phyloP scores from a whole-genome alignment of 2,797 vertebrate genomes.

The Pseudochirops corinnae region DNA sequence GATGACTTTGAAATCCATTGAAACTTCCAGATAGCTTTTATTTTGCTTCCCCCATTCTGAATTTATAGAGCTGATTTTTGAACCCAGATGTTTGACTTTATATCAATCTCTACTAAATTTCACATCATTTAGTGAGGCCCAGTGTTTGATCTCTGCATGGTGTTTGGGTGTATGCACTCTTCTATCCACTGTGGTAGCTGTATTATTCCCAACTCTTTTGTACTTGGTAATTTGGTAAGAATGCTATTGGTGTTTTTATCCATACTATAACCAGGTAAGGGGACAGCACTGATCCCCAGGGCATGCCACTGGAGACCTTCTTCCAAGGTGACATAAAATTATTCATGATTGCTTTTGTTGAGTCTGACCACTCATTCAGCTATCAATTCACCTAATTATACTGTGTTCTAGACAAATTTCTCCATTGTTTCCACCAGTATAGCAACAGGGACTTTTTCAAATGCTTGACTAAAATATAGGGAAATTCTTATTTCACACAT shows the following conservation, averaged over 20 bases:
- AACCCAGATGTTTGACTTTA: neutral
- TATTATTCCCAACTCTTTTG: neutral
- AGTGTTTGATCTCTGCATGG: neutral
- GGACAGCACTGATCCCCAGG: neutral
- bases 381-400: neutral
- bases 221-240: neutral
- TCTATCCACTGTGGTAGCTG: neutral
- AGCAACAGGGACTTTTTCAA: neutral
- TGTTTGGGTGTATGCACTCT: neutral
- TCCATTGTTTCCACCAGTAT: neutral
- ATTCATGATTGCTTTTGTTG: neutral
- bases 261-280: neutral
- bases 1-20: neutral
- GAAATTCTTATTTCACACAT: neutral
- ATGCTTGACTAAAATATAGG: neutral
- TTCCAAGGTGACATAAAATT: neutral
- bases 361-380: neutral
- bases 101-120: neutral
- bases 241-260: neutral
- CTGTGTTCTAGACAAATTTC: neutral
- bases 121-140: neutral
- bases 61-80: neutral
- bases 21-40: neutral
- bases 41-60: neutral
- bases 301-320: neutral